Base-by-base conservation (phyloP, 2,113 vertebrate genomes). In the Turnix velox region DNA sequence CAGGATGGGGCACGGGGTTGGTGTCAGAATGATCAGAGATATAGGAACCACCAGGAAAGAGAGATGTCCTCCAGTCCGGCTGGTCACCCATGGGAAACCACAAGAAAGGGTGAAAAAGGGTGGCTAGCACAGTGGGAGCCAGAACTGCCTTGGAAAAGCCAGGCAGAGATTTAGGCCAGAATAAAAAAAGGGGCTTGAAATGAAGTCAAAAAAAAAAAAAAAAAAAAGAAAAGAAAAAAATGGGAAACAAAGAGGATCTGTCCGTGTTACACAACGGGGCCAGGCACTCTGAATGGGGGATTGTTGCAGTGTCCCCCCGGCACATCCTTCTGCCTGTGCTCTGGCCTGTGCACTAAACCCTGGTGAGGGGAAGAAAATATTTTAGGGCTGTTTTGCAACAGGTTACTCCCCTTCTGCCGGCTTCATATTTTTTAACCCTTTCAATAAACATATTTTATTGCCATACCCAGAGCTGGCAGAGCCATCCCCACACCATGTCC, bases 211-310 rank as follows among this genome's bases (percentile, higher is more conserved):
- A 39, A 33, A 35, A 1, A 5, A 18, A 24, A 24, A 27, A 42
- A 18, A 67, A 57, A 43, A 23, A 43, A 61, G 43, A 67, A 57
- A 49, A 27, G 51, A 68, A 58, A 69, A 16, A 45, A 43, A 37
- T 25, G 3, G 7, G 82, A 82, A 27, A 94, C 94, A 94, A 90
- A 94, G 91, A 92, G 52, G 73, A 73, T 71, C 84, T 94, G 80
- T 92, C n/a, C 6, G 57, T 0, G 1, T 92, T 90, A 91, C 87
- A 81, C 93, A 94, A 92, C 31, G 1, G 46, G 51, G 25, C 51
- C 2, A 5, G 17, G 54, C 76, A 54, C 4, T 28, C 42, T 92
- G 91, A 95, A 93, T 83, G 1, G 16, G 86, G 71, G 79, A 63
- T 88, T 92, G 86, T 92, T 82, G 78, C 0, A 0, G 15, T 12